These are phyloP conservation scores for Atlantisia rogersi DNA, from an alignment of 2,113 vertebrate genomes.

Conservation along the genomic window DNA sequence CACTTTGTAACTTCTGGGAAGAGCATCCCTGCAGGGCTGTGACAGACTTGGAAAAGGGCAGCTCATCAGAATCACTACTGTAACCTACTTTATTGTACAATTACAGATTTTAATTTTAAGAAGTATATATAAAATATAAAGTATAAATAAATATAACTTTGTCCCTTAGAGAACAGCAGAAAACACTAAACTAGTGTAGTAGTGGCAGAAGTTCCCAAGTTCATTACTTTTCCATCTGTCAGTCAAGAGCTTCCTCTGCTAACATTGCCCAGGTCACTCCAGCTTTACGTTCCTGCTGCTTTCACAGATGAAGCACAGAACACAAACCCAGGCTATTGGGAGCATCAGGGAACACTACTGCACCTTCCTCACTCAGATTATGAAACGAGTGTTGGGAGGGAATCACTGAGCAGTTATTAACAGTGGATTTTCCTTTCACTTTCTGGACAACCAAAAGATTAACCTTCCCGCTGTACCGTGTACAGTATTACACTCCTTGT, in stretches of 20 bases:
- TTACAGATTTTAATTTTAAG: background rate
- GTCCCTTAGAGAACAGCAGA: background rate
- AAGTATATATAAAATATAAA: background rate
- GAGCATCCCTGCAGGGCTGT: background rate
- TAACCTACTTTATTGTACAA: background rate
- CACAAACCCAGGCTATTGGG: background rate
- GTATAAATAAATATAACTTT: background rate
- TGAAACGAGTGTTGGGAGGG: background rate
- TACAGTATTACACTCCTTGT: constrained; percentile 29
- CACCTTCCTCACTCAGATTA: background rate
- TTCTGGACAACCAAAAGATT: background rate
- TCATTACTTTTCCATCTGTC: background rate
- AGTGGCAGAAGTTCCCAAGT: background rate
- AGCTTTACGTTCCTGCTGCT: background rate
- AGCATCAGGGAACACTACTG: background rate
- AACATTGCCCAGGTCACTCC: background rate
- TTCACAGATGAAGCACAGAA: background rate
- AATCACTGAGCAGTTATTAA: background rate
- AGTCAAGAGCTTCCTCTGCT: background rate
- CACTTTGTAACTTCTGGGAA: background rate
- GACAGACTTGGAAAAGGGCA: fast-evolving
- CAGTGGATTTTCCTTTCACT: background rate
- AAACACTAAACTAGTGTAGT: background rate
- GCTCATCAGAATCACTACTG: background rate
- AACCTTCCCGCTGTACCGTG: constrained; percentile 21